phyloP scores from a whole-genome alignment of 2,113 vertebrate species.

The Heliornis fulica region DNA sequence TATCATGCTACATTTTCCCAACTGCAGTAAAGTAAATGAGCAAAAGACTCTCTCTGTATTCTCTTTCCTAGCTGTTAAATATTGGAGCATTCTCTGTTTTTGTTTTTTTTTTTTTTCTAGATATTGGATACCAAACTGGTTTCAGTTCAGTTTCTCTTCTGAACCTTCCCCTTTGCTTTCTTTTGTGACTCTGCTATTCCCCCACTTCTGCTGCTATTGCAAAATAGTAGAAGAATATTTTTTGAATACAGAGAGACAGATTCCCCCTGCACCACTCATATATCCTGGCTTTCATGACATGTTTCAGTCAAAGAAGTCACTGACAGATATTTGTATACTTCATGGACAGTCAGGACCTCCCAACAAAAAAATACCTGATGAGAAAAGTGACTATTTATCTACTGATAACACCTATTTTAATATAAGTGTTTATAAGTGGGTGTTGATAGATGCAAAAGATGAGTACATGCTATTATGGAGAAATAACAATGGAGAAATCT shows the following conservation, averaged over 20 bases:
- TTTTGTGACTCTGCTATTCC: background rate
- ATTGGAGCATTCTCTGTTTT: background rate
- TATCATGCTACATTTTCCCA: background rate
- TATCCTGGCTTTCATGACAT: background rate
- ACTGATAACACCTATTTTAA: background rate
- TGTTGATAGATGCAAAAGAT: background rate
- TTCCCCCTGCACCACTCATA: background rate
- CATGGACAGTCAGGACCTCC: background rate
- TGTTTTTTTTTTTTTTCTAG: background rate
- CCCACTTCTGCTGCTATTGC: background rate
- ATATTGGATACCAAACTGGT: background rate
- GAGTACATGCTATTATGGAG: background rate
- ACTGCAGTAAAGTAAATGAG: background rate
- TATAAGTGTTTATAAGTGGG: background rate
- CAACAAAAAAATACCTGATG: background rate
- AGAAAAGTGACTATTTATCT: background rate
- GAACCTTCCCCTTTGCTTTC: background rate
- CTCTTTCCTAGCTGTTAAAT: background rate
- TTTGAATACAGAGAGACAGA: background rate
- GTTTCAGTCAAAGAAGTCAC: background rate
- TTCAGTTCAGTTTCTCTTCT: background rate
- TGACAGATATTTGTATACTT: background rate
- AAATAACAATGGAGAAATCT: background rate
- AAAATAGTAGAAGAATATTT: background rate
- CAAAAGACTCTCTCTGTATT: rapidly evolving